A percentile compares a stretch with the other conserved stretches of the same genome.
phyloP scores from a whole-genome alignment of 2,797 vertebrate species.

The Bovichtus diacanthus region DNA sequence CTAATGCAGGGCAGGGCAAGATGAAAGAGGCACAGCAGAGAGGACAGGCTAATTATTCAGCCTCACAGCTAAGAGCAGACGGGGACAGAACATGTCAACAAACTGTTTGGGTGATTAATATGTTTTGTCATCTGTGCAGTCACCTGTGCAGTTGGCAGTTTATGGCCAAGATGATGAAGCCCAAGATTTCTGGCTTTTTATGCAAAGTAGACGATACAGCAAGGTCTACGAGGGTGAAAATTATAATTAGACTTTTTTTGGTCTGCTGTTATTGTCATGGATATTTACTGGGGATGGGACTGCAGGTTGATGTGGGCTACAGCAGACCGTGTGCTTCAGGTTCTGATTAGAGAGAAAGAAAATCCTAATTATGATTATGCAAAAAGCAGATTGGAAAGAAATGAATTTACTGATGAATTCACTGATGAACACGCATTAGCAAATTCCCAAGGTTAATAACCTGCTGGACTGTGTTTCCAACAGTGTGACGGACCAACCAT shows the following conservation, averaged over 20 bases:
- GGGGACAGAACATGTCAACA: conserved; percentile 74
- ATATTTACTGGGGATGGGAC: conserved; percentile 53
- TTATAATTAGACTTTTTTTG: conserved; percentile 69
- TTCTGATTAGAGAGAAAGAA: conserved; percentile 55
- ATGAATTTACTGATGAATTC: conserved; percentile 36
- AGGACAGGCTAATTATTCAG: conserved; percentile 83
- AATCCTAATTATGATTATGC: conserved; percentile 55
- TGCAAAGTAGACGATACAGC: conserved; percentile 59
- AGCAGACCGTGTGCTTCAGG: conserved; percentile 19
- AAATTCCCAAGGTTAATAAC: conserved; percentile 48
- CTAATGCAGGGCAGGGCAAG: conserved; percentile 67
- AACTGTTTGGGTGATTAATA: conserved; percentile 78
- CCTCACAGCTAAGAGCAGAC: conserved; percentile 72
- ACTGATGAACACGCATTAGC: conserved; percentile 44
- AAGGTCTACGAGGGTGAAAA: conserved; percentile 57
- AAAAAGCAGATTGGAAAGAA: conserved; percentile 43
- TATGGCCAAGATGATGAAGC: conserved; percentile 54
- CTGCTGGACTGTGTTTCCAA: conserved; percentile 18
- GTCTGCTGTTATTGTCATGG: conserved; percentile 55
- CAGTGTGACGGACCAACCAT: not conserved
- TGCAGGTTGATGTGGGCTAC: conserved; percentile 48
- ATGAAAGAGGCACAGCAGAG: conserved; percentile 73
- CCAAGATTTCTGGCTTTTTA: conserved; percentile 61
- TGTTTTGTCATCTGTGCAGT: conserved; percentile 70
- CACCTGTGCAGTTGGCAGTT: conserved; percentile 69